Conservation (phyloP, 2,797 vertebrate species). For the Smutsia gigantea region DNA sequence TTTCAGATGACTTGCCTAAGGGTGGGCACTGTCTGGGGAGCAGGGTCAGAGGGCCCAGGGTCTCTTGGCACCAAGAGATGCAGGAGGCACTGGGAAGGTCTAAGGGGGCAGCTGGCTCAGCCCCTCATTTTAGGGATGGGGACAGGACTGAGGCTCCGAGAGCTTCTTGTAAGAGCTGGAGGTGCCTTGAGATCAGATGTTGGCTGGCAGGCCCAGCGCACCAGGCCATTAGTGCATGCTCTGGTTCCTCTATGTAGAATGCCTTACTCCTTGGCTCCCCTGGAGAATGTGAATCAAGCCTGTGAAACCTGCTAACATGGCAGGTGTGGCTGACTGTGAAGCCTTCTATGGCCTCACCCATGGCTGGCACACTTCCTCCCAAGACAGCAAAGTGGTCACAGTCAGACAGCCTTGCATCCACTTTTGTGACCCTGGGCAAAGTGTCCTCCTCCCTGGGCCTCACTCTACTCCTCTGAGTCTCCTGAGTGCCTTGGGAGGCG, state of each 20-base stretch:
- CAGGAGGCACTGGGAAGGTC: neutral
- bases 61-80: neutral
- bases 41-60: neutral
- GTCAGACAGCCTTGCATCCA: neutral
- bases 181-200: neutral
- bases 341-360: neutral
- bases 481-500: neutral
- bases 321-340: fast-evolving
- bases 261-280: neutral
- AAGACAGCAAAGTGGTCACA: neutral
- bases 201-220: neutral
- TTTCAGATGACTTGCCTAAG: neutral
- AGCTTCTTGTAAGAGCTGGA: neutral
- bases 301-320: neutral
- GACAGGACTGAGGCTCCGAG: neutral
- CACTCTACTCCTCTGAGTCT: neutral
- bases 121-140: neutral
- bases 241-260: neutral
- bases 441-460: neutral
- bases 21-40: neutral
- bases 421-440: neutral
- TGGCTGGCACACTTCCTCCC: neutral
- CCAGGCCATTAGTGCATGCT: fast-evolving
- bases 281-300: neutral
- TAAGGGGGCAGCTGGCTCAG: neutral